Percentiles rank a stretch among this genome's conserved stretches.
These are phyloP conservation scores for Pachydiplax longipennis DNA, from an alignment of 2,888 invertebrate species.

Conservation along the genomic window DNA sequence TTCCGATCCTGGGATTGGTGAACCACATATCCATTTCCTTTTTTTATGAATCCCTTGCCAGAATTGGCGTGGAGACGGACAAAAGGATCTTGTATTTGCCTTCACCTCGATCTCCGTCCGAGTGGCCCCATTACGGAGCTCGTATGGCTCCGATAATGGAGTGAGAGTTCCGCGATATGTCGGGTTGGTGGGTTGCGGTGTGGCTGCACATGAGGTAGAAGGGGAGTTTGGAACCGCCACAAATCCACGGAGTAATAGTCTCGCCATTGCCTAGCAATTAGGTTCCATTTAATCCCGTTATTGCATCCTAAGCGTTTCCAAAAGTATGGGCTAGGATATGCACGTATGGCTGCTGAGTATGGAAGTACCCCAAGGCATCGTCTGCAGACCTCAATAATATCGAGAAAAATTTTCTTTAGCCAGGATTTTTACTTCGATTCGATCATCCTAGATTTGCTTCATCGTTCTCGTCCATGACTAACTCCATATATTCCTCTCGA, in stretches of 20 bases:
- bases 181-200: conserved; percentile 1
- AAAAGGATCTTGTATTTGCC: neutral
- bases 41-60: neutral
- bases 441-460: too few species aligned
- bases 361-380: neutral
- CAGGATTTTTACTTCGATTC: neutral
- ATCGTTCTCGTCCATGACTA: too few species aligned
- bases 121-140: neutral
- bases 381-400: neutral
- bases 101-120: neutral
- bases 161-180: neutral
- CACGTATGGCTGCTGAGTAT: neutral
- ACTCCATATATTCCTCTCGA: too few species aligned
- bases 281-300: conserved; percentile 1
- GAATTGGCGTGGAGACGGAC: neutral
- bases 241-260: neutral
- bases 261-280: neutral
- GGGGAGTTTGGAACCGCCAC: neutral
- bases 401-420: neutral
- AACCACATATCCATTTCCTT: neutral
- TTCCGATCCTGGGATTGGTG: too few species aligned
- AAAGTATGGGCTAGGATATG: neutral
- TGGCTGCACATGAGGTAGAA: neutral
- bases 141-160: neutral
- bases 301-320: neutral